These are phyloP conservation scores for Jordanella pulchra DNA, from an alignment of 2,797 vertebrate species.

Conservation along the genomic window DNA sequence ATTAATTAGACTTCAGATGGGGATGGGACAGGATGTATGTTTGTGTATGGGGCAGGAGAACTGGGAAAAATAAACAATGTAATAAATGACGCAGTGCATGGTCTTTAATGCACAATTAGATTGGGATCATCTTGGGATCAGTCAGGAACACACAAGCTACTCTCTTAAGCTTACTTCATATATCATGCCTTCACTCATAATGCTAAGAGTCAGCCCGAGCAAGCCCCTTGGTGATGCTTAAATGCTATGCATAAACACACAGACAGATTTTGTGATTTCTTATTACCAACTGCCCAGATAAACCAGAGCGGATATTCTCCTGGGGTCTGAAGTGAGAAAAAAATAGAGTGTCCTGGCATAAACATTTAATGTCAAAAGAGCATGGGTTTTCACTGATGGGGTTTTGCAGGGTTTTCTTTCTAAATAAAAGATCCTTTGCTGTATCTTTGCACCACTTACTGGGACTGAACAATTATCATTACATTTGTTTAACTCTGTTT, in stretches of 20 bases:
- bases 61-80: slow-evolving; percentile 85
- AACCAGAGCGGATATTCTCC: slow-evolving; percentile 43
- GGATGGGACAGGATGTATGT: slow-evolving; percentile 61
- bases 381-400: slow-evolving; percentile 11
- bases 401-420: neutral
- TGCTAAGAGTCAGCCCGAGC: slow-evolving; percentile 77
- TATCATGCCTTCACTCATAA: slow-evolving; percentile 86
- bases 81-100: slow-evolving; percentile 87
- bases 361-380: slow-evolving; percentile 28
- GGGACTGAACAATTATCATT: too few species aligned
- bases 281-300: slow-evolving; percentile 53
- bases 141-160: slow-evolving; percentile 84
- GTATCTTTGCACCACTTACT: neutral
- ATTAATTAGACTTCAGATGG: slow-evolving; percentile 87
- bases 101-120: slow-evolving; percentile 93
- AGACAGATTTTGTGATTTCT: slow-evolving; percentile 55
- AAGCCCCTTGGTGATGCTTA: slow-evolving; percentile 70
- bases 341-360: slow-evolving; percentile 6
- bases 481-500: too few species aligned
- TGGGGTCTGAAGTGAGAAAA: slow-evolving; percentile 11
- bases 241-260: slow-evolving; percentile 69
- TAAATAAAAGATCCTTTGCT: neutral
- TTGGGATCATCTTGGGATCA: slow-evolving; percentile 81
- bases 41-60: slow-evolving; percentile 42
- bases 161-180: slow-evolving; percentile 82